phyloP scores from a whole-genome alignment of 2,113 vertebrate genomes.

The Chaetodon trifascialis region DNA sequence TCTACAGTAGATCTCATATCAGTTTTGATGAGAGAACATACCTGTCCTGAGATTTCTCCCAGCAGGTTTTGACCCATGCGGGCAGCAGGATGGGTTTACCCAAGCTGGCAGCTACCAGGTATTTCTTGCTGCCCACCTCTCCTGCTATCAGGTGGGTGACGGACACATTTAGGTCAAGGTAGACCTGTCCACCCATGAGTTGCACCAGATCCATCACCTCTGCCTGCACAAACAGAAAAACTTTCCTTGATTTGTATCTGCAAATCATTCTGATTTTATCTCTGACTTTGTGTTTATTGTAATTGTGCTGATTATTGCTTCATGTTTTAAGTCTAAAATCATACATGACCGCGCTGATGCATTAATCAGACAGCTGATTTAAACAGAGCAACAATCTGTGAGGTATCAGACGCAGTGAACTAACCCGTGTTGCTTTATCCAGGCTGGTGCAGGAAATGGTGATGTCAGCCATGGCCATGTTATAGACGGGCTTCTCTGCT shows the following conservation, averaged over 20 bases:
- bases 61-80: conserved; percentile 92
- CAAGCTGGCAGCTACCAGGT: conserved; percentile 94
- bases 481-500: conserved; percentile 93
- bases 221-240: conserved; percentile 79
- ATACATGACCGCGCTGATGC: background rate
- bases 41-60: conserved; percentile 94
- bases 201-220: conserved; percentile 94
- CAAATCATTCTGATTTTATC: background rate
- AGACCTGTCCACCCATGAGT: conserved; percentile 95
- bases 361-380: background rate
- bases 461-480: conserved; percentile 95
- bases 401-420: conserved; percentile 1
- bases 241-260: background rate
- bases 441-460: conserved; percentile 94
- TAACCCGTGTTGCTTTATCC: conserved; percentile 92
- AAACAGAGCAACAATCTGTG: background rate
- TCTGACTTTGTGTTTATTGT: too few relatives aligned
- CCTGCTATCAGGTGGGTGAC: conserved; percentile 97
- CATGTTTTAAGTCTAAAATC: too few relatives aligned
- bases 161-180: conserved; percentile 91
- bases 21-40: conserved; percentile 60
- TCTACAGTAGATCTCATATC: background rate
- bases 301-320: too few relatives aligned
- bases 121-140: conserved; percentile 99
- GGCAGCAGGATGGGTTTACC: conserved; percentile 94